phyloP scores from a whole-genome alignment of 2,888 invertebrate species.

The Pollenia labialis region DNA sequence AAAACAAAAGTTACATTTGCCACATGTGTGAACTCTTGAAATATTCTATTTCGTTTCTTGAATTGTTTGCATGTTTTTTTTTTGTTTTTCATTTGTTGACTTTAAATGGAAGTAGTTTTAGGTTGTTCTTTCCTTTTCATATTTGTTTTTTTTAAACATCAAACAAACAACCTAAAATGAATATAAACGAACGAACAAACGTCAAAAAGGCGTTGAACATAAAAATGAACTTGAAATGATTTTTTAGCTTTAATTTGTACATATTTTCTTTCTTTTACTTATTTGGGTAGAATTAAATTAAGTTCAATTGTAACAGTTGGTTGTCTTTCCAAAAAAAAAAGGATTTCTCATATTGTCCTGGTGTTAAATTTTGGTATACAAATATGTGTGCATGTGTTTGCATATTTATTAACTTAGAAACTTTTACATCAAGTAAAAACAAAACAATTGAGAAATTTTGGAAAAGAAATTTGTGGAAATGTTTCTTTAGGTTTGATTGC shows the following conservation, averaged over 20 bases:
- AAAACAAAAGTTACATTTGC: slow-evolving; percentile 62
- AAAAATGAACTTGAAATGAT: slow-evolving; percentile 60
- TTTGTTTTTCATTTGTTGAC: slow-evolving; percentile 21
- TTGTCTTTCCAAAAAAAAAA: not conserved
- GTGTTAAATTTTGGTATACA: too few relatives aligned
- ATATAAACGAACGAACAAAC: slow-evolving; percentile 28
- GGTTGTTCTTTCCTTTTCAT: not conserved
- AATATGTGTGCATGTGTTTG: not conserved
- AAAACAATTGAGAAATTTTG: too few relatives aligned
- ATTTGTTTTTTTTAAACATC: not conserved
- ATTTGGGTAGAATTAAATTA: not conserved
- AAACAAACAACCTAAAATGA: slow-evolving; percentile 9
- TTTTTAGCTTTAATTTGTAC: slow-evolving; percentile 6
- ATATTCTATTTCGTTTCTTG: slow-evolving; percentile 30
- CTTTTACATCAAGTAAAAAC: too few relatives aligned
- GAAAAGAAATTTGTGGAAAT: too few relatives aligned
- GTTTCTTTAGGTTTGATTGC: too few relatives aligned
- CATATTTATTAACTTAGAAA: not conserved
- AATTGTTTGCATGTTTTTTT: slow-evolving; percentile 6
- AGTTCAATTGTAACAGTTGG: slow-evolving; percentile 19
- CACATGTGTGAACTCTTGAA: slow-evolving; percentile 46
- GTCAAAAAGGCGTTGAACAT: slow-evolving; percentile 67
- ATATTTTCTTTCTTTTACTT: not conserved
- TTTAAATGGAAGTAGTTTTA: slow-evolving; percentile 33
- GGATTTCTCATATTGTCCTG: not conserved